These are phyloP conservation scores for Spondyliosoma cantharus DNA, from an alignment of 2,797 vertebrate species.

Conservation along the genomic window DNA sequence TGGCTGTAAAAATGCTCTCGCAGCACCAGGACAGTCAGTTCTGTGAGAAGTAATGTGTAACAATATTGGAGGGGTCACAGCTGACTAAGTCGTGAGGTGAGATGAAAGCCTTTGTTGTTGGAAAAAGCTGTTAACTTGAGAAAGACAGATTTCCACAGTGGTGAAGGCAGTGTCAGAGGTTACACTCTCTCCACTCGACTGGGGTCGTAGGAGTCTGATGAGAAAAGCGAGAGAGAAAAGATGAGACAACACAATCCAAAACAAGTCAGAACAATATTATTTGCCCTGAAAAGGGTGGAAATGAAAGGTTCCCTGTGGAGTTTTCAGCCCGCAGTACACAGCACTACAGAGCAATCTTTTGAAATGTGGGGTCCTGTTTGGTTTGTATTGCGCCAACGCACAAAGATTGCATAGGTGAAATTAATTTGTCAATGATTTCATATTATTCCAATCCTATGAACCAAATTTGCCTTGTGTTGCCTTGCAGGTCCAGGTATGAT, in stretches of 20 bases:
- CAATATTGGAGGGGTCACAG: slow-evolving; percentile 62
- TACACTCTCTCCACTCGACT: slow-evolving; percentile 96
- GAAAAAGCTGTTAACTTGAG: slow-evolving; percentile 66
- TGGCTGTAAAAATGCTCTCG: slow-evolving; percentile 76
- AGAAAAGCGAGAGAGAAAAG: slow-evolving; percentile 57
- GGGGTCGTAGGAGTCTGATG: slow-evolving; percentile 92
- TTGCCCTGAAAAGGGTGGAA: slow-evolving; percentile 1
- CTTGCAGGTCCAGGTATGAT: too few relatives aligned
- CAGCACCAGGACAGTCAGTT: slow-evolving; percentile 75
- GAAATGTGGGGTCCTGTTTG: too few relatives aligned
- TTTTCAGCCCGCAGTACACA: not conserved
- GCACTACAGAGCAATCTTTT: not conserved
- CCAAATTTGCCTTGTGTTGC: too few relatives aligned
- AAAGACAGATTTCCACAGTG: slow-evolving; percentile 68
- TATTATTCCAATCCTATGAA: not conserved
- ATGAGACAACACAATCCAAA: slow-evolving; percentile 22
- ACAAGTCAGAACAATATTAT: slow-evolving; percentile 20
- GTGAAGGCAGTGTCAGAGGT: slow-evolving; percentile 71
- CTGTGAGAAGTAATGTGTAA: slow-evolving; percentile 61
- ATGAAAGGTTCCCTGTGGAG: not conserved
- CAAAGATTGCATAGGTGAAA: too few relatives aligned
- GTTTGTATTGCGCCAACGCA: too few relatives aligned
- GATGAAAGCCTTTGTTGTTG: slow-evolving; percentile 71
- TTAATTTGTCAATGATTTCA: not conserved
- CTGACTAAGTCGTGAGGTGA: slow-evolving; percentile 61